Conservation (phyloP, 2,888 invertebrate genomes). For the Leptogaster cylindrica region DNA sequence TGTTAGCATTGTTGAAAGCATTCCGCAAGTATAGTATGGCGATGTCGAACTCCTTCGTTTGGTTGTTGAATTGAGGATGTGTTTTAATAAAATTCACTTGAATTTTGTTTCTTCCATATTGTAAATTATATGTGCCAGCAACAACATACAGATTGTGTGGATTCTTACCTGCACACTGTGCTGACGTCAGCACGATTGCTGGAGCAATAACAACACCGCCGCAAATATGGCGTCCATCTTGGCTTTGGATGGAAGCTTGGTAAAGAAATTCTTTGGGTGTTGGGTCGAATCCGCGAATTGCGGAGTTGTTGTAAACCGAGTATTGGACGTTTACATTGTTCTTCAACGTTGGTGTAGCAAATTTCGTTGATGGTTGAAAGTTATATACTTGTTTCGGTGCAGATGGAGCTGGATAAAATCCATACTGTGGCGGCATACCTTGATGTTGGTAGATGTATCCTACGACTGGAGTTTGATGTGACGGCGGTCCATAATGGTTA, state of each 20-base stretch:
- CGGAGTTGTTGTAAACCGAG: too few relatives aligned
- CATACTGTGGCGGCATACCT: too few relatives aligned
- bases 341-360: too few relatives aligned
- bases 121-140: slow-evolving; percentile 8
- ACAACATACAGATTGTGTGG: background rate
- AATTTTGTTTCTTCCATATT: background rate
- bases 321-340: too few relatives aligned
- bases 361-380: too few relatives aligned
- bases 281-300: background rate
- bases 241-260: background rate
- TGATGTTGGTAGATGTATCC: too few relatives aligned
- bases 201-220: background rate
- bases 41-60: slow-evolving; percentile 5
- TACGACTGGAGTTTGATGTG: too few relatives aligned
- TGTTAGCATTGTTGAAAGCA: slow-evolving; percentile 1
- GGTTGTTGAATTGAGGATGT: slow-evolving; percentile 3
- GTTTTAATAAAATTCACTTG: slow-evolving; percentile 3
- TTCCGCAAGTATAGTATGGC: slow-evolving; percentile 1
- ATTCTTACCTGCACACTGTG: slow-evolving; percentile 5
- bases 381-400: too few relatives aligned
- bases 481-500: too few relatives aligned
- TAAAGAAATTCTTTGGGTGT: background rate
- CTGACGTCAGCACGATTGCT: background rate
- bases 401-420: too few relatives aligned
- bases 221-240: background rate